Evolutionary conservation across 1,140 invertebrate species (phyloP).

Genomic region (Lethocerus indicus): DNA sequence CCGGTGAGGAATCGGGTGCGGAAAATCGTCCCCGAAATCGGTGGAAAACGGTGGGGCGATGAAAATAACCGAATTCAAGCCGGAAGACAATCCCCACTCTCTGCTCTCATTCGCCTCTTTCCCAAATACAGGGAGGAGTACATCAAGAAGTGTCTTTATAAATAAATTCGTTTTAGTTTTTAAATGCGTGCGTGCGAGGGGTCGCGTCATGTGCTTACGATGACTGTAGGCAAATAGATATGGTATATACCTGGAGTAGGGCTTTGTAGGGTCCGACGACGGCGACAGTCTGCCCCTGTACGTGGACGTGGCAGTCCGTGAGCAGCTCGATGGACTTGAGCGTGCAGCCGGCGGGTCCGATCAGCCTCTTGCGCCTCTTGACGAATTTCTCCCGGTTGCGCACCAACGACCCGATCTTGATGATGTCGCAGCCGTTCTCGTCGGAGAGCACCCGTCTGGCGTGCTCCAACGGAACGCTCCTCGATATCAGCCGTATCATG

Average conservation of each 20-base stretch:
- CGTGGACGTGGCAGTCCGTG: slow-evolving; percentile 94
- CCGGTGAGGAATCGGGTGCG: too few relatives aligned
- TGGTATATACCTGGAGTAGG: slow-evolving; percentile 51
- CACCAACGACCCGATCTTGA: slow-evolving; percentile 87
- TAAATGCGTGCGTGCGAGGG: too few relatives aligned
- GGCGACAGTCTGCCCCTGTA: slow-evolving; percentile 96
- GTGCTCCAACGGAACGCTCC: slow-evolving; percentile 96
- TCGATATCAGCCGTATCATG: slow-evolving; percentile 83
- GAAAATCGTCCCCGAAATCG: too few relatives aligned
- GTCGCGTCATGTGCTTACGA: too few relatives aligned
- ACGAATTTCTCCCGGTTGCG: slow-evolving; percentile 91
- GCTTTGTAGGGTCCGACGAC: slow-evolving; percentile 91
- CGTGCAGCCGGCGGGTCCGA: slow-evolving; percentile 93
- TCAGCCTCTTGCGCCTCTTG: slow-evolving; percentile 83
- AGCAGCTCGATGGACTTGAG: slow-evolving; percentile 94
- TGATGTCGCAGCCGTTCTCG: slow-evolving; percentile 86
- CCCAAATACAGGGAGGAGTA: slow-evolving; percentile 95
- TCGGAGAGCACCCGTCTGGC: slow-evolving; percentile 72
- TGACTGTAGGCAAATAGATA: neutral
- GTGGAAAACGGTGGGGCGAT: slow-evolving; percentile 75
- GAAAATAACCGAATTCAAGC: slow-evolving; percentile 80
- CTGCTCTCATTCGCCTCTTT: slow-evolving; percentile 62
- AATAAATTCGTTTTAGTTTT: too few relatives aligned
- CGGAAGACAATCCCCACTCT: slow-evolving; percentile 80
- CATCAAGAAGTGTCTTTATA: slow-evolving; percentile 77